These are phyloP conservation scores for Drosophila borealis DNA, from an alignment of 2,888 invertebrate species.

Conservation along the genomic window DNA sequence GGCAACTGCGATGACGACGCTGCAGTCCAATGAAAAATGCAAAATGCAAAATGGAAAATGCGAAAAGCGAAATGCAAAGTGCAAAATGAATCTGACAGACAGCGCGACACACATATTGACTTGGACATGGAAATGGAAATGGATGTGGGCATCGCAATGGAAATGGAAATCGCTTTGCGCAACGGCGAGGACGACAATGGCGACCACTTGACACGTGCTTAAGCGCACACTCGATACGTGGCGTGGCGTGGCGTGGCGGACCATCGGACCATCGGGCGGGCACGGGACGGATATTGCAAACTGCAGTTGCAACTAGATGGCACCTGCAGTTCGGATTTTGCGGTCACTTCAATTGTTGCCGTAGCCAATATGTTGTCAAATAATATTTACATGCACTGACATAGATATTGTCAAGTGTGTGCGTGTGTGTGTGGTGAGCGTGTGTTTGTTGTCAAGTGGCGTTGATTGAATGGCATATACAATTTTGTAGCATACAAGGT, in stretches of 20 bases:
- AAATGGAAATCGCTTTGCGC: slow-evolving; percentile 21
- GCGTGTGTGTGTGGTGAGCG: slow-evolving; percentile 1
- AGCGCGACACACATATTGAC: slow-evolving; percentile 29
- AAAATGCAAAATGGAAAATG: slow-evolving; percentile 24
- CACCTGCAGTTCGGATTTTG: slow-evolving; percentile 51
- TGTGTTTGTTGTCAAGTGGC: slow-evolving; percentile 14
- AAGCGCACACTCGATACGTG: slow-evolving; percentile 35
- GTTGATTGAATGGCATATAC: slow-evolving; percentile 7
- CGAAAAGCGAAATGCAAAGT: slow-evolving; percentile 32
- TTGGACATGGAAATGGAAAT: slow-evolving; percentile 36
- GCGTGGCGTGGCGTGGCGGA: background rate
- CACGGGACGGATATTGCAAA: background rate
- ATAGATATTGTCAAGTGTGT: slow-evolving; percentile 8
- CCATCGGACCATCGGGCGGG: background rate
- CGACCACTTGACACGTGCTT: slow-evolving; percentile 71
- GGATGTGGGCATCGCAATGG: slow-evolving; percentile 14
- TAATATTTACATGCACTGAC: slow-evolving; percentile 59
- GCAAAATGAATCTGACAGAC: slow-evolving; percentile 45
- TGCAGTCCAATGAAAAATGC: slow-evolving; percentile 28
- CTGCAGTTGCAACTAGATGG: slow-evolving; percentile 11
- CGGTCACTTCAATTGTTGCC: slow-evolving; percentile 48
- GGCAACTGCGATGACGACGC: background rate
- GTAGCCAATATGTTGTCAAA: slow-evolving; percentile 66
- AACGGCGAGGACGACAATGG: slow-evolving; percentile 34
- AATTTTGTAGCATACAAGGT: slow-evolving; percentile 1